Conservation (phyloP, 2,797 vertebrate species). For the Pipistrellus kuhlii region DNA sequence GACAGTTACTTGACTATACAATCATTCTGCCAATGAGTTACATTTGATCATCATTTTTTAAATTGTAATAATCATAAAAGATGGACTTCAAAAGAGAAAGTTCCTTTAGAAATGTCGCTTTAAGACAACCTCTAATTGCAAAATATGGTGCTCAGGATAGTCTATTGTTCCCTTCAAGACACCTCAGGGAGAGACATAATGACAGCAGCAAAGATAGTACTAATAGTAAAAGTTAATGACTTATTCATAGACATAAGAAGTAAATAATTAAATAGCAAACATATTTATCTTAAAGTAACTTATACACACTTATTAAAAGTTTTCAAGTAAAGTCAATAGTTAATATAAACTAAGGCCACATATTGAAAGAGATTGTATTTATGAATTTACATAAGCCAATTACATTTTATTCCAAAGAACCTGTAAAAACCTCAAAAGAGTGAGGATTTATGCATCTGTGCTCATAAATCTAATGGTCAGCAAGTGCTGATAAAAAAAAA, state of each 20-base stretch:
- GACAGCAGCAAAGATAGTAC: neutral
- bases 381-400: neutral
- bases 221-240: neutral
- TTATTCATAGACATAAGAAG: neutral
- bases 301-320: neutral
- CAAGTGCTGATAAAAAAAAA: neutral
- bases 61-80: neutral
- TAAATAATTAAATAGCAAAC: neutral
- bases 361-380: neutral
- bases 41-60: neutral
- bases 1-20: neutral
- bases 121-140: neutral
- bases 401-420: slow-evolving; percentile 17
- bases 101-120: neutral
- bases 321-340: neutral
- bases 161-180: neutral
- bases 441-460: neutral
- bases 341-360: neutral
- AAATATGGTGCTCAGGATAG: neutral
- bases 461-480: neutral
- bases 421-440: neutral
- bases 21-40: neutral
- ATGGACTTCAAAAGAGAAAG: neutral
- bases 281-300: slow-evolving; percentile 55
- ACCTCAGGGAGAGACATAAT: neutral